Evolutionary conservation across 1,140 invertebrate species (phyloP), one percentile per base, ranked within the genome.

Genomic region (Asbolus verrucosus): DNA sequence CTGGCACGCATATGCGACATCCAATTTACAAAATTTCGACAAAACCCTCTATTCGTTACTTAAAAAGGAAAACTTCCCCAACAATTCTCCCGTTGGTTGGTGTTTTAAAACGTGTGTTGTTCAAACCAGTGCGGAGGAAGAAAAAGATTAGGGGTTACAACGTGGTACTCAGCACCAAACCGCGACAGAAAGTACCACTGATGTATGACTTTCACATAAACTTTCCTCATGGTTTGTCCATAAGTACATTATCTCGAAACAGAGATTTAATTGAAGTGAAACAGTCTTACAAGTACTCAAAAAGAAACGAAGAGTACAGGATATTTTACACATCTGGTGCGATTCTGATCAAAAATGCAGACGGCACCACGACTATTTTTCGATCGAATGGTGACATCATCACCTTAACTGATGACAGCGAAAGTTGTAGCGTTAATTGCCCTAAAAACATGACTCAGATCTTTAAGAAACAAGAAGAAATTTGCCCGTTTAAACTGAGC

Each of bases 151-250:
- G 15, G n/a, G 46, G n/a, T 65, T 61, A 39, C n/a, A 65, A 38
- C 13, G 65, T 15, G n/a, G n/a, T n/a, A n/a, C n/a, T 5, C 11
- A 30, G 36, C 18, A 31, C 11, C 14, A 33, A 31, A 54, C 27
- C 24, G 18, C 14, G 30, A 46, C 18, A 27, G 6, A 62, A 62
- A 19, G 8, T 15, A 3, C 27, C 66, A 8, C 9, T 74, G 11
- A 54, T 27, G 46, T 54, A 54, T 14, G 66, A 73, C 59, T 70
- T 75, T 38, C 50, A 69, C 21, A 59, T 76, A 8, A 69, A 39
- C 16, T 46, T 76, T 11, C 73, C 75, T 30, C 73, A 73, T 31
- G 75, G 75, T 3, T 43, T 76, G 41, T 70, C 69, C 33, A 67
- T 75, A 15, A 41, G 15, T 30, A 70, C 27, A 18, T 39, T 70